Evolutionary conservation across 2,888 invertebrate species (phyloP), one percentile per base, ranked within the genome.

Genomic region (Merodon equestris): DNA sequence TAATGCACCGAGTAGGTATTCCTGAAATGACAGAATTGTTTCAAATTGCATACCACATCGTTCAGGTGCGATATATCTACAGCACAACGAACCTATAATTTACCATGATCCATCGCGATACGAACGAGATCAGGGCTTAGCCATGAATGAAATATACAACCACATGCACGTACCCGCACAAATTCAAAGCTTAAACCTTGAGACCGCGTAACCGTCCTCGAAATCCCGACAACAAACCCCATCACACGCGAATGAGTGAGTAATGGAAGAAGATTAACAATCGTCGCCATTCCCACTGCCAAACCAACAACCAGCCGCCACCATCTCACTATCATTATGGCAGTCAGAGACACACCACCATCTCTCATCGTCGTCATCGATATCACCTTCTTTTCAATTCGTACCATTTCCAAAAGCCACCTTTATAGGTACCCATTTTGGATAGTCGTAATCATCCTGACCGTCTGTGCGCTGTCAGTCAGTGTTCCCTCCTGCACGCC

Each of bases 1-100:
- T 64, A 74, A 74, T 79, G 68, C 74, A 70, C 47, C 9, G 44
- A 12, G 38, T 36, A 40, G 51, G 47, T 73, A 66, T 48, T 63
- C 48, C 63, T 64, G 79, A 70, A 79, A 79, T 79, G 79, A 79
- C 74, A 79, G 79, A 74, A 74, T 40, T 79, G 63, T 73, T 73
- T 63, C 44, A 79, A 73, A 79, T 61, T 61, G 61, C 36, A 72
- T 60, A 64, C 53, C 47, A 13, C 40, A 40, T n/a, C 12, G 40
- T 27, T 27, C 15, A 2, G 44, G 14, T 9, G 36, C 4, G 15
- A 13, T 12, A 13, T 45, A 58, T 60, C 38, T 44, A 12, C 45
- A 58, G 9, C 34, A 54, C 19, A 60, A 79, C 74, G 68, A 79
- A 74, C 74, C 79, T 79, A 74, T 79, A 79, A 79, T 79, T 79